phyloP scores from a whole-genome alignment of 1,140 invertebrate genomes.

The Drosophila pseudoananassae region DNA sequence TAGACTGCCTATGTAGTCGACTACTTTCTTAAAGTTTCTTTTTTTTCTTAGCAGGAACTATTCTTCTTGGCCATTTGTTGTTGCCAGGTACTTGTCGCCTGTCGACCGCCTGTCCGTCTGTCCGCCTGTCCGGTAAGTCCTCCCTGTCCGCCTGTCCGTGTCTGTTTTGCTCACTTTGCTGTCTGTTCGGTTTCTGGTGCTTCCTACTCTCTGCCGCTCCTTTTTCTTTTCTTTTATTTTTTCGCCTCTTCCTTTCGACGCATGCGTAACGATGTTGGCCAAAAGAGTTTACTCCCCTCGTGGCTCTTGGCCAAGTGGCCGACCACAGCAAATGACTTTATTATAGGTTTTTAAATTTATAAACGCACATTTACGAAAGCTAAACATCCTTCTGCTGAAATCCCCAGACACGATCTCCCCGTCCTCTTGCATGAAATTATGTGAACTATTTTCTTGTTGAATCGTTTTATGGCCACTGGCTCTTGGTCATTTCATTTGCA shows the following conservation, averaged over 20 bases:
- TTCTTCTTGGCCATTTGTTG: conserved; percentile 33
- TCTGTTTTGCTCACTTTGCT: conserved; percentile 44
- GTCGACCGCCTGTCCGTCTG: conserved; percentile 8
- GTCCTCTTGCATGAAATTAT: conserved; percentile 22
- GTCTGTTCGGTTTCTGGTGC: conserved; percentile 33
- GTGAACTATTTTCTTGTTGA: conserved; percentile 41
- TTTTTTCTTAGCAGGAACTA: conserved; percentile 16
- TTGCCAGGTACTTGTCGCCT: conserved; percentile 52
- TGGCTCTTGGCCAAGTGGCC: conserved; percentile 5
- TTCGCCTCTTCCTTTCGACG: conserved; percentile 21
- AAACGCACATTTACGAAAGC: conserved; percentile 75
- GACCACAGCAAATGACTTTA: conserved; percentile 72
- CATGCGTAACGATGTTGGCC: conserved; percentile 57
- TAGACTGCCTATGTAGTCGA: conserved; percentile 11
- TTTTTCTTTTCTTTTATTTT: neutral
- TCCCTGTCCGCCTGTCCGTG: conserved; percentile 17
- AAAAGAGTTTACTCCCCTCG: conserved; percentile 13
- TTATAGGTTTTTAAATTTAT: conserved; percentile 82
- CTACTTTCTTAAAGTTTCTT: neutral
- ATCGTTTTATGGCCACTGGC: conserved; percentile 41
- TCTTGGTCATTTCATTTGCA: conserved; percentile 16
- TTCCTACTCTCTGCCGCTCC: conserved; percentile 7
- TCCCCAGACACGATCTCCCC: conserved; percentile 52
- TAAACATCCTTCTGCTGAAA: conserved; percentile 63
- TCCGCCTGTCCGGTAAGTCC: conserved; percentile 5